Evolutionary conservation across 2,888 invertebrate species (phyloP).

Genomic region (Crossocerus cetratus): DNA sequence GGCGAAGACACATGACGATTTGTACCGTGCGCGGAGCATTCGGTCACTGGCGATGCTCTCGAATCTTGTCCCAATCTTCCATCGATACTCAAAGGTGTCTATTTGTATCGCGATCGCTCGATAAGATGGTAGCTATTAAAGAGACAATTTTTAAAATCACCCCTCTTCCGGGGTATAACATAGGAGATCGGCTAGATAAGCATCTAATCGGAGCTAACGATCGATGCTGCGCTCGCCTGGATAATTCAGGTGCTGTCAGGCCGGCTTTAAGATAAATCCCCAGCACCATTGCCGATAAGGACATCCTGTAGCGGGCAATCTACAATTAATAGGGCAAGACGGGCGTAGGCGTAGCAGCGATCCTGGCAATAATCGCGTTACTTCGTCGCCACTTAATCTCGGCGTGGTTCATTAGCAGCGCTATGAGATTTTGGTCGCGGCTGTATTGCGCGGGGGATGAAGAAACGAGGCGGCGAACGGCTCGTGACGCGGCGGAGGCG

Average conservation of each 20-base stretch:
- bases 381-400: slow-evolving; percentile 34
- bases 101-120: not conserved
- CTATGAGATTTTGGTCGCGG: slow-evolving; percentile 35
- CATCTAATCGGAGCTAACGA: too few relatives aligned
- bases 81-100: not conserved
- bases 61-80: slow-evolving; percentile 1
- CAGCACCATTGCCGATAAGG: slow-evolving; percentile 1
- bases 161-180: too few relatives aligned
- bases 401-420: slow-evolving; percentile 31
- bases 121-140: not conserved
- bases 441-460: not conserved
- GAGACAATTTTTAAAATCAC: not conserved
- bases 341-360: not conserved
- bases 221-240: too few relatives aligned
- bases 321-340: slow-evolving; percentile 9
- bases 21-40: slow-evolving; percentile 8
- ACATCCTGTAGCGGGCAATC: not conserved
- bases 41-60: too few relatives aligned
- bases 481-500: slow-evolving; percentile 16
- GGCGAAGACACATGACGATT: slow-evolving; percentile 36
- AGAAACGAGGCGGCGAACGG: slow-evolving; percentile 34
- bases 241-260: slow-evolving; percentile 3
- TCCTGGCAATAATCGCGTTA: slow-evolving; percentile 29
- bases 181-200: too few relatives aligned
- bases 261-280: slow-evolving; percentile 15